Evolutionary conservation across 2,888 invertebrate species (phyloP).

Genomic region (Eudasyphora cyanicolor): DNA sequence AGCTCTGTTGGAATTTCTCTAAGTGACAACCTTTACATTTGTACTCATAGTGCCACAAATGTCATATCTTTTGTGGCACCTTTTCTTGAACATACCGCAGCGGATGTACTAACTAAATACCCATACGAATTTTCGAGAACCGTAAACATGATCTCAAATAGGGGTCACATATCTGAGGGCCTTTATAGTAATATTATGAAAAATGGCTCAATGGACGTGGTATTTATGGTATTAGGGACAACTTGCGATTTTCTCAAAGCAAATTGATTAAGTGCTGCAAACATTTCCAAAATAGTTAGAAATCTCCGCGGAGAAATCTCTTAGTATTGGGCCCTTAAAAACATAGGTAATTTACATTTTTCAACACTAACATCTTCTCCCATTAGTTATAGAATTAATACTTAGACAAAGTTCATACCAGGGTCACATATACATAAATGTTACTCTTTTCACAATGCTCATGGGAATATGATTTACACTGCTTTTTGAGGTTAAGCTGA

Average conservation of each 20-base stretch:
- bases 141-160: neutral
- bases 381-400: neutral
- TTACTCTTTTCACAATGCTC: neutral
- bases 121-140: neutral
- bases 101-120: conserved; percentile 71
- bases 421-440: neutral
- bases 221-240: too few relatives aligned
- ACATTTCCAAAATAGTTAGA: too few relatives aligned
- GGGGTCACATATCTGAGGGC: neutral
- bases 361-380: neutral
- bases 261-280: too few relatives aligned
- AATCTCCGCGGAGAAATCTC: too few relatives aligned
- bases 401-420: neutral
- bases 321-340: too few relatives aligned
- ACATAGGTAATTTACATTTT: too few relatives aligned
- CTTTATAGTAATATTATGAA: neutral
- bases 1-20: neutral
- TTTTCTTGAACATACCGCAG: conserved; percentile 67
- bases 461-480: conserved; percentile 22
- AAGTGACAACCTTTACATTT: conserved; percentile 51
- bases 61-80: conserved; percentile 52
- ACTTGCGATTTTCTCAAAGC: too few relatives aligned
- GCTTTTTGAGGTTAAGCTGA: conserved; percentile 10
- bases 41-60: conserved; percentile 66
- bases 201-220: too few relatives aligned